phyloP scores from a whole-genome alignment of 2,797 vertebrate species.

The Lacerta viridis region DNA sequence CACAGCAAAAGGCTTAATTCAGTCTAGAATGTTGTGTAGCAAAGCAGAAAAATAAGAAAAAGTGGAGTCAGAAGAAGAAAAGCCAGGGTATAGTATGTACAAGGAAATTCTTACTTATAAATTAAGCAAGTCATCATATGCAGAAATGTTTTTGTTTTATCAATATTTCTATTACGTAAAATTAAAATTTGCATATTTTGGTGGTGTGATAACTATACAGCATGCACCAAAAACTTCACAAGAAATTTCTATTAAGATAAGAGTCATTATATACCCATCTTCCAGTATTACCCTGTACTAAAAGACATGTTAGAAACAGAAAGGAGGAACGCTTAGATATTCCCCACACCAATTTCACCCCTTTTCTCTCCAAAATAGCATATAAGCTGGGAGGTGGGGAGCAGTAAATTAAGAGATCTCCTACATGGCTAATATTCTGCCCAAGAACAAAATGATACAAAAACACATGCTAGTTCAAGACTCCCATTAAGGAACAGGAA shows the following conservation, averaged over 20 bases:
- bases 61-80: neutral
- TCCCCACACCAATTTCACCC: neutral
- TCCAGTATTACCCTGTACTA: neutral
- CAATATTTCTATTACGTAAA: neutral
- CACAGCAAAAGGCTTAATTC: neutral
- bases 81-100: neutral
- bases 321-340: neutral
- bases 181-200: neutral
- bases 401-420: neutral
- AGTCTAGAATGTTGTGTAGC: neutral
- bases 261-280: neutral
- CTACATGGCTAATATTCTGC: neutral
- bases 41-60: neutral
- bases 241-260: neutral
- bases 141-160: neutral
- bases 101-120: neutral
- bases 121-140: neutral
- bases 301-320: neutral
- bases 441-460: neutral
- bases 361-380: neutral
- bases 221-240: neutral
- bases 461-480: neutral
- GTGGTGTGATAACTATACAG: neutral
- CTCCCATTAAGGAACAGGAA: neutral
- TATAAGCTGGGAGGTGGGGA: neutral